Evolutionary conservation across 1,140 invertebrate species (phyloP).

Genomic region (Euschistus heros): DNA sequence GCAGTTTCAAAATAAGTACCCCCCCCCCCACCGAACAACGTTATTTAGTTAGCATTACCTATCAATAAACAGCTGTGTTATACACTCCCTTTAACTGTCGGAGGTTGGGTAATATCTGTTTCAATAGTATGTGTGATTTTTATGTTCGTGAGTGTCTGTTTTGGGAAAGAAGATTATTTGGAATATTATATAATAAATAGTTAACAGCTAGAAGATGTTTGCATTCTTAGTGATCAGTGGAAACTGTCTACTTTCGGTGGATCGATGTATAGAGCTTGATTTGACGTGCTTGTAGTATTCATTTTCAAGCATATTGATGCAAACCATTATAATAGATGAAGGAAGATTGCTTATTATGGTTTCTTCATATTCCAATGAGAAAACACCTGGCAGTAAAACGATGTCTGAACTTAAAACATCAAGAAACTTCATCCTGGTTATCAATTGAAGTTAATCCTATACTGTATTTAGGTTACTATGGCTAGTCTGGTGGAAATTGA

Average conservation of each 20-base stretch:
- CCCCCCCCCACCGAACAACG: no score
- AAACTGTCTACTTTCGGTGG: background rate
- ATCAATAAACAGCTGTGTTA: no score
- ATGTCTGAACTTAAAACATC: background rate
- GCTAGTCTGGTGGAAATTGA: slow-evolving; percentile 29
- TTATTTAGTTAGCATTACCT: no score
- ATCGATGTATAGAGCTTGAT: slow-evolving; percentile 9
- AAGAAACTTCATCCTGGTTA: background rate
- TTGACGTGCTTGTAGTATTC: background rate
- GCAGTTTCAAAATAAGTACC: no score
- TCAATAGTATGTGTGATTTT: no score
- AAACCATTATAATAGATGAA: background rate
- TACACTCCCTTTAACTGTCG: no score
- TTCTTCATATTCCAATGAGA: background rate
- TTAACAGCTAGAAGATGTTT: no score
- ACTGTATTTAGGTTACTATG: slow-evolving; percentile 23
- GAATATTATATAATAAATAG: no score
- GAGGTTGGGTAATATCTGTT: no score
- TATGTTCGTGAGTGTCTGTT: no score
- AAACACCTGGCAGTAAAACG: background rate
- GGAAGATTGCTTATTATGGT: background rate
- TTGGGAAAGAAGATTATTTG: no score
- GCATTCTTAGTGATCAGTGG: no score
- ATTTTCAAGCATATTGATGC: slow-evolving; percentile 10
- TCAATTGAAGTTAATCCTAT: background rate